Evolutionary conservation across 2,113 vertebrate species (phyloP).

Genomic region (Scopus umbretta): DNA sequence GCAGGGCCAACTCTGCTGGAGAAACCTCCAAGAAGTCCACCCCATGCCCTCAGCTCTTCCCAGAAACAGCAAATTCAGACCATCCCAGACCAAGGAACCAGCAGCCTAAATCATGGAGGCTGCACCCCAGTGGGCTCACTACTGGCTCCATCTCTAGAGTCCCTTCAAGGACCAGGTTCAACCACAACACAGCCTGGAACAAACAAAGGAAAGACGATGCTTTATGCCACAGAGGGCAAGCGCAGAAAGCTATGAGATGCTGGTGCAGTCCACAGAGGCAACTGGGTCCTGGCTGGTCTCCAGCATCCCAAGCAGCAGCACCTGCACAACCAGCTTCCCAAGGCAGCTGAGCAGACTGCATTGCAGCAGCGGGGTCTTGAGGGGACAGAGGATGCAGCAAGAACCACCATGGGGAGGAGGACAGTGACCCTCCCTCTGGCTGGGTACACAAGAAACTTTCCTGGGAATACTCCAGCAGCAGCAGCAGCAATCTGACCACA

Average conservation of each 20-base stretch:
- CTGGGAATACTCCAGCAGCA: not conserved
- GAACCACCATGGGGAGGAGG: not conserved
- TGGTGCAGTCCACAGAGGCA: accelerated
- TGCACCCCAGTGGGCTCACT: not conserved
- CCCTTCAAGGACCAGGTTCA: not conserved
- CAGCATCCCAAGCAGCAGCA: constrained; percentile 16
- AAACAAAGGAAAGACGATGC: not conserved
- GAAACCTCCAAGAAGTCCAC: not conserved
- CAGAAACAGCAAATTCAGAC: not conserved
- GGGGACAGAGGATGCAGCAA: not conserved
- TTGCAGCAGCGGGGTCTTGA: not conserved
- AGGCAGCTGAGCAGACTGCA: not conserved
- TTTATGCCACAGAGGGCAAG: not conserved
- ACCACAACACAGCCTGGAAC: not conserved
- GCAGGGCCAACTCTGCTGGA: not conserved
- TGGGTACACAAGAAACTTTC: not conserved
- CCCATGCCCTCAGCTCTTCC: not conserved
- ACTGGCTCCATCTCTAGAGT: not conserved
- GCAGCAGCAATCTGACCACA: not conserved
- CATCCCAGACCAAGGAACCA: not conserved
- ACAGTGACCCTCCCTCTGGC: not conserved
- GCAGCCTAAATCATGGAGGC: not conserved
- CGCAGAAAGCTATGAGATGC: not conserved
- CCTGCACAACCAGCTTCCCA: not conserved
- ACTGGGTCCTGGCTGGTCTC: not conserved